Evolutionary conservation across 2,113 vertebrate species (phyloP).

Genomic region (Gambusia holbrooki): DNA sequence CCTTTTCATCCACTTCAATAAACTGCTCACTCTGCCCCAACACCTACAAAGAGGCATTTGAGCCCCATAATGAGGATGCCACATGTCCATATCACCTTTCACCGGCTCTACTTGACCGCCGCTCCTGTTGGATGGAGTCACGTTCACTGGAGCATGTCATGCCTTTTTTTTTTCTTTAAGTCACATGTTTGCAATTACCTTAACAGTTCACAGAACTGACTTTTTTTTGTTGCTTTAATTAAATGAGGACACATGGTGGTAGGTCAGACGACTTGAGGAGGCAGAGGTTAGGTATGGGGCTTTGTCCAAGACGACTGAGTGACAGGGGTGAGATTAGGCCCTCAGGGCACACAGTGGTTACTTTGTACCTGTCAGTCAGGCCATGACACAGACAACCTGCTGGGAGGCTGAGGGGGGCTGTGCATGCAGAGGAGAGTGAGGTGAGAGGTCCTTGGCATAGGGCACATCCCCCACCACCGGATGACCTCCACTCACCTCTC

Average conservation of each 20-base stretch:
- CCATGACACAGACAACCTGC: conserved; percentile 49
- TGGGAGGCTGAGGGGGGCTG: conserved; percentile 10
- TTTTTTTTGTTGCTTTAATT: conserved; percentile 63
- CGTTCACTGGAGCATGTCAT: conserved; percentile 53
- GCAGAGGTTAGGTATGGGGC: conserved; percentile 21
- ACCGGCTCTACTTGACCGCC: conserved; percentile 38
- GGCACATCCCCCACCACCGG: conserved; percentile 32
- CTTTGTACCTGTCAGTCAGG: conserved; percentile 79
- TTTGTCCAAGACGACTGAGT: conserved; percentile 76
- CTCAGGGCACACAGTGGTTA: conserved; percentile 56
- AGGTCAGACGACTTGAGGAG: conserved; percentile 18
- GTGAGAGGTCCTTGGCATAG: conserved; percentile 60
- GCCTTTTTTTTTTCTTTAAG: conserved; percentile 31
- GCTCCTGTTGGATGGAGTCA: conserved; percentile 52
- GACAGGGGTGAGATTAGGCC: conserved; percentile 66
- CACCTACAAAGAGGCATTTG: conserved; percentile 55
- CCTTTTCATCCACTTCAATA: conserved; percentile 43
- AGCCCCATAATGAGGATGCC: conserved; percentile 62
- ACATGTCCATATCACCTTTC: conserved; percentile 66
- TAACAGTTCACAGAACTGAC: conserved; percentile 39
- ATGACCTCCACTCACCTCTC: conserved; percentile 19
- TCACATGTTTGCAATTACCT: conserved; percentile 74
- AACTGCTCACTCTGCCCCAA: conserved; percentile 23
- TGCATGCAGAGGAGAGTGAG: conserved; percentile 28
- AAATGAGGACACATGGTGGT: conserved; percentile 70